Evolutionary conservation across 1,140 invertebrate species (phyloP).

Genomic region (Coenobita brevimanus): DNA sequence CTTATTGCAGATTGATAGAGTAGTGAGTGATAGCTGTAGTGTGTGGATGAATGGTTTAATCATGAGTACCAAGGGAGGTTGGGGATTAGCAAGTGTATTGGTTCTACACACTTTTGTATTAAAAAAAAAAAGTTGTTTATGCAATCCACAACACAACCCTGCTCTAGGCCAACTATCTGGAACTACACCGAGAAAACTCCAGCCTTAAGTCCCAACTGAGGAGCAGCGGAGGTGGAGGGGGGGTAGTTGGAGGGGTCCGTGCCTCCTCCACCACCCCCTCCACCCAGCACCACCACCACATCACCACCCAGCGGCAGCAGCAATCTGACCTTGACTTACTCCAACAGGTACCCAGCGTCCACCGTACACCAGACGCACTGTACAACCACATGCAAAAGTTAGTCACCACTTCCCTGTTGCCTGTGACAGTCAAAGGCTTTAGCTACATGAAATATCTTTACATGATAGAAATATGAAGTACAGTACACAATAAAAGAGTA

Average conservation of each 20-base stretch:
- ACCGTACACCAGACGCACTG: not conserved
- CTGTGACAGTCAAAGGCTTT: no score
- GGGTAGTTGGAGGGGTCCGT: not conserved
- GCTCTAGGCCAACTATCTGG: conserved; percentile 63
- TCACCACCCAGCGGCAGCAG: not conserved
- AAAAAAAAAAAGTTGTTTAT: no score
- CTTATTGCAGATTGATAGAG: no score
- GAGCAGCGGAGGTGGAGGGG: conserved; percentile 7
- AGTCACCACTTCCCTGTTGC: no score
- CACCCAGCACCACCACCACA: conserved; percentile 19
- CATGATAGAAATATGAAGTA: no score
- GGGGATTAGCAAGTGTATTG: not conserved
- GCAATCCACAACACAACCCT: no score
- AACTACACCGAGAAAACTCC: conserved; percentile 64
- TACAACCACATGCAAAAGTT: no score
- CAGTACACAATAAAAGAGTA: no score
- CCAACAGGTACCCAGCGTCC: conserved; percentile 47
- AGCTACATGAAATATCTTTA: no score
- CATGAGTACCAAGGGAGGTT: not conserved
- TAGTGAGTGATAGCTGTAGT: no score
- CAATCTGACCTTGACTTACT: conserved; percentile 44
- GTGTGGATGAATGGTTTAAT: no score
- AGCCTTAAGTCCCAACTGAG: conserved; percentile 51
- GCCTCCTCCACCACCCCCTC: conserved; percentile 21
- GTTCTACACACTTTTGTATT: no score